Base-by-base conservation (phyloP, 2,113 vertebrate genomes). In the Proterorhinus semilunaris region DNA sequence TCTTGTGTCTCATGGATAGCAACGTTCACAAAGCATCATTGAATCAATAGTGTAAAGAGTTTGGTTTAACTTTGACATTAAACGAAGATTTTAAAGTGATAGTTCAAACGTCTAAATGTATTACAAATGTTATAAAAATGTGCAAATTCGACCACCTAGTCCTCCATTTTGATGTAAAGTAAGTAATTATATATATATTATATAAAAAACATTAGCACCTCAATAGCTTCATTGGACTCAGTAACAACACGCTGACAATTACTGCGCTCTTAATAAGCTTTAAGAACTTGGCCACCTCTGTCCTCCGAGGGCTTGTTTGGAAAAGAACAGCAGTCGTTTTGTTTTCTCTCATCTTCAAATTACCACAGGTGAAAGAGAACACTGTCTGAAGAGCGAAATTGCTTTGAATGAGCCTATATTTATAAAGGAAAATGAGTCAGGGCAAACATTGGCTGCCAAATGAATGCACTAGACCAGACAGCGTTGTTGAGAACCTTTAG, bases 401-500 rank as follows among this genome's bases (percentile, higher is more conserved):
- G 58, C 58, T 61, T n/a, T 61, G 58, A 61, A 61, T 16, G 58
- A 3, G 42, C 13, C 42, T 61, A 45, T 61, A 61, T 61, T 61
- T 61, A 61, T 17, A 58, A 42, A 61, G 58, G 42, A 61, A 61
- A 61, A 9, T 9, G 1, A 63, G n/a, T 48, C 44, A 45, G 44
- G 62, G 62, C 62, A 46, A 63, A 63, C 44, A n/a, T 8, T 44
- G 44, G 36, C 54, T 52, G 47, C 43, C 17, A 69, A 53, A 43
- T 52, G 36, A 21, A 48, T 49, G 27, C 21, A 16, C 2, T 7
- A 16, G 11, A 3, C 8, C 46, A 7, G 52, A 57, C 50, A 63
- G 72, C 27, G 43, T 54, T 55, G 43, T 55, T 11, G 45, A 62
- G 61, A 59, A 55, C n/a, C 62, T 62, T 13, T 48, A 52, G 50